Percentiles rank a stretch among this genome's conserved stretches.
Conservation (phyloP, 2,797 vertebrate genomes). For the Chrosomus eos region DNA sequence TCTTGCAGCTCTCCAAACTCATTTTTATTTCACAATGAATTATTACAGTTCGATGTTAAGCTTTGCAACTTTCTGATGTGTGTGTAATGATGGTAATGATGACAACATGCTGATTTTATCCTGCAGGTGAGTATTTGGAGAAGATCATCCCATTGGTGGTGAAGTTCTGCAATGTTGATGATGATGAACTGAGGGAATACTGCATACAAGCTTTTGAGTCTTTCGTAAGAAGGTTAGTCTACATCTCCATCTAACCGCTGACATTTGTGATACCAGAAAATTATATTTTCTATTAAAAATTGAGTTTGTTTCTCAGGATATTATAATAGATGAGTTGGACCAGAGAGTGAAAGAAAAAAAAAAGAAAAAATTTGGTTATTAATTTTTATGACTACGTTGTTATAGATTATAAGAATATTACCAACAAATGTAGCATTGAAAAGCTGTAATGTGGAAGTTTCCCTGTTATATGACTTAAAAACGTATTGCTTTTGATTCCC, state of each 20-base stretch:
- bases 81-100: background rate
- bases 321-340: background rate
- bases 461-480: background rate
- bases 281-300: too few relatives aligned
- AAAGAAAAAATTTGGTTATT: background rate
- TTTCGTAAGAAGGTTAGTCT: slow-evolving; percentile 91
- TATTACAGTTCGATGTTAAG: background rate
- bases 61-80: background rate
- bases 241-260: background rate
- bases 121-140: slow-evolving; percentile 62
- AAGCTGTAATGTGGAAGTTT: background rate
- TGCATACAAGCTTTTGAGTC: slow-evolving; percentile 99
- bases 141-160: slow-evolving; percentile 72
- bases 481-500: background rate
- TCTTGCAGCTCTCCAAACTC: slow-evolving; percentile 29
- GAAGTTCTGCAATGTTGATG: slow-evolving; percentile 98
- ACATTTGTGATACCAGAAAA: background rate
- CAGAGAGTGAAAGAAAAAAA: background rate
- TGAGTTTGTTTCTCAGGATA: background rate
- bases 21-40: slow-evolving; percentile 19
- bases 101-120: slow-evolving; percentile 26
- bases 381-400: background rate
- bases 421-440: background rate
- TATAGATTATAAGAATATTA: background rate
- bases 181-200: slow-evolving; percentile 96